Base-by-base conservation (phyloP, 2,113 vertebrate genomes). In the Eupsittula cactorum region DNA sequence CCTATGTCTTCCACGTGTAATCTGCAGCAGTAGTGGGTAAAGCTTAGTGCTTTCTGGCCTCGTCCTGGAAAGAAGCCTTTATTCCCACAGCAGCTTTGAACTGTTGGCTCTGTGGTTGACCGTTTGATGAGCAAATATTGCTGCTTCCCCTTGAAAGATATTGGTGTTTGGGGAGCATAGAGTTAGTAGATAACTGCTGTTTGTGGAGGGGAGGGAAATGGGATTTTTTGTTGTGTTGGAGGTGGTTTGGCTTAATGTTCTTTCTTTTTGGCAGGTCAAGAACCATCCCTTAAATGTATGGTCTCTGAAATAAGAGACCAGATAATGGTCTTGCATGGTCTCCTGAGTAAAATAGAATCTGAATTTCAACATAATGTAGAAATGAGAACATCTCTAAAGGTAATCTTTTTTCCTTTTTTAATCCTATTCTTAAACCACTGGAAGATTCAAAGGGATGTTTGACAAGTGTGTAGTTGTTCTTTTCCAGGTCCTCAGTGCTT, bases 331-430 rank as follows among this genome's bases (percentile, higher is more conserved):
- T 10, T 98, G 67, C 88, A 95, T 29, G 78, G 87, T 5, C 88
- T 98, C 53, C 90, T 98, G 35, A 85, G 97, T 80, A 39, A 96
- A 75, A 60, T 98, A 93, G 98, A 98, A 82, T 11, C 8, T 1
- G 95, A 97, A 88, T 59, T 97, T 89, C 67, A 97, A 11, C 33
- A 92, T 73, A 97, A 97, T 84, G 95, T 97, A 84, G 87, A 94
- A 31, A 64, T 85, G 24, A 96, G 64, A 13, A 27, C 13, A 71
- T 71, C 73, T 5, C 96, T 98, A 9, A 96, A 97, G 94, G 98
- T 98, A 98, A 93, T 81, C 1, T 20, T 33, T 86, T 82, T 33
- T 29, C 83, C 50, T 85, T 78, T 82, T 68, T 59, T 24, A 35
- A 59, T 35, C 5, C 13, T 23, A 2, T 41, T 88, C 7, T 4